Conservation (phyloP, 2,888 invertebrate species). For the Chirona hameri region DNA sequence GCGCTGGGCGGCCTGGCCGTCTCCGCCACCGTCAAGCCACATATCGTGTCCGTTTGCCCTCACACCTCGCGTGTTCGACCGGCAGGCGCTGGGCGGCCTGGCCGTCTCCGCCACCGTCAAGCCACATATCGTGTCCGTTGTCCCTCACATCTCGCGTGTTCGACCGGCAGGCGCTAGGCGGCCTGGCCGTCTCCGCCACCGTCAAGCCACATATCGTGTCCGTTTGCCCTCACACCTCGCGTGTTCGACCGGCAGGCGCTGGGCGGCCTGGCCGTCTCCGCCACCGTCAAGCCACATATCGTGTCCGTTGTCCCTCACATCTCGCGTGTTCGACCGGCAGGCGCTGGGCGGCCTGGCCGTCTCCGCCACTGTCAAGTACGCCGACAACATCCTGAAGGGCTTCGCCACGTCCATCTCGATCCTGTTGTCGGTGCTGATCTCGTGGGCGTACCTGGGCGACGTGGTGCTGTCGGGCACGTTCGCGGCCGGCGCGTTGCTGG, state of each 20-base stretch:
- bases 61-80: too few species aligned
- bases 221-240: too few species aligned
- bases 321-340: slow-evolving; percentile 42
- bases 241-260: too few species aligned
- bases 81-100: slow-evolving; percentile 54
- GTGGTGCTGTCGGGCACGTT: slow-evolving; percentile 43
- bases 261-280: slow-evolving; percentile 53
- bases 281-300: slow-evolving; percentile 50
- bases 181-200: slow-evolving; percentile 53
- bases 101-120: slow-evolving; percentile 55
- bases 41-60: too few species aligned
- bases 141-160: too few species aligned
- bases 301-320: too few species aligned
- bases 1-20: slow-evolving; percentile 53
- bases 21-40: slow-evolving; percentile 55
- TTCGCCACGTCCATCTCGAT: slow-evolving; percentile 56
- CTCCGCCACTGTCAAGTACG: slow-evolving; percentile 55
- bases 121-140: too few species aligned
- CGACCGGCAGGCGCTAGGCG: slow-evolving; percentile 54
- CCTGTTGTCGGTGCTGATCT: slow-evolving; percentile 51
- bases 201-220: too few species aligned
- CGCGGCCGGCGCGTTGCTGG: slow-evolving; percentile 47
- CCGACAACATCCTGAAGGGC: slow-evolving; percentile 56
- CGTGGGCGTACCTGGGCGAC: slow-evolving; percentile 51
- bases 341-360: slow-evolving; percentile 53